These are phyloP conservation scores for Eonycteris spelaea DNA, from an alignment of 2,113 vertebrate species.

Conservation along the genomic window DNA sequence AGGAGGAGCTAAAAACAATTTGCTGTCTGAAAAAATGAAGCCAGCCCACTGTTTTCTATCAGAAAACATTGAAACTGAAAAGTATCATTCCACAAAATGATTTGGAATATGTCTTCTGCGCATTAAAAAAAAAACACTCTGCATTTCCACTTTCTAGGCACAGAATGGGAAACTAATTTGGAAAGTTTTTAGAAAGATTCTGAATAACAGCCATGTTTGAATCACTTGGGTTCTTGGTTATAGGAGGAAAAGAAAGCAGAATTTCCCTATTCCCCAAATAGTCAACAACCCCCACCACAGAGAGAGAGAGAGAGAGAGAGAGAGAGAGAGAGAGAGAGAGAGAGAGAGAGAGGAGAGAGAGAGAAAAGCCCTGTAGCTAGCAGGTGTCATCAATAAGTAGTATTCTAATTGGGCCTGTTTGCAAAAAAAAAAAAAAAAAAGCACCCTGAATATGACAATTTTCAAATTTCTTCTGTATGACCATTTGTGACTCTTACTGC, in stretches of 20 bases:
- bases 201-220: conserved; percentile 33
- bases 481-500: background rate
- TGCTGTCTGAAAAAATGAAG: background rate
- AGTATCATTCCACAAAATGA: background rate
- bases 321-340: too few species aligned
- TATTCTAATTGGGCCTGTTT: background rate
- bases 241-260: background rate
- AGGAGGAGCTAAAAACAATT: background rate
- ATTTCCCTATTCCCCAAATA: conserved; percentile 20
- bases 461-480: background rate
- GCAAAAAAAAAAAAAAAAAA: background rate
- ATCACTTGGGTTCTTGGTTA: conserved; percentile 50
- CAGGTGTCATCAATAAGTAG: background rate
- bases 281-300: background rate
- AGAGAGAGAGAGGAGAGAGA: too few species aligned
- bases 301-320: too few species aligned
- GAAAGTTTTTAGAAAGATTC: conserved; percentile 53
- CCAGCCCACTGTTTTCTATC: conserved; percentile 17
- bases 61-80: conserved; percentile 14
- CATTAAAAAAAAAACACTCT: background rate
- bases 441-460: background rate
- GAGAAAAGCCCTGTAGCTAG: background rate
- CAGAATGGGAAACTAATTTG: conserved; percentile 60
- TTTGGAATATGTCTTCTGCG: background rate
- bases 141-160: conserved; percentile 47